Evolutionary conservation across 1,140 invertebrate genomes (phyloP).

Genomic region (Drosophila lini): DNA sequence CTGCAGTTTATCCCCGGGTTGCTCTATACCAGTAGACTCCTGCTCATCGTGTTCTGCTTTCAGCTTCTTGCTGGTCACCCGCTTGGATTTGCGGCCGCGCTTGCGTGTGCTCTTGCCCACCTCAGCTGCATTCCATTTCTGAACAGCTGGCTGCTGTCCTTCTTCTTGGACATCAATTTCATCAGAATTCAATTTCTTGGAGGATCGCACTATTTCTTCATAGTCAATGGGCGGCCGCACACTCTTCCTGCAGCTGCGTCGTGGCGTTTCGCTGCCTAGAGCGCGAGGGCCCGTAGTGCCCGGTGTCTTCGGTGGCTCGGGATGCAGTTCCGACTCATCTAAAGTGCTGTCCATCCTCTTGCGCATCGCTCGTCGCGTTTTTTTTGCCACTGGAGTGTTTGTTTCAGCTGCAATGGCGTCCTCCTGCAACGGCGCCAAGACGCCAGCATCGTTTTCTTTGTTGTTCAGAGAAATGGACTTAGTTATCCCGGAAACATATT

Average conservation of each 20-base stretch:
- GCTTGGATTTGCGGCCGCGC: conserved; percentile 52
- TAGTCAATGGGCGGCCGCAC: conserved; percentile 69
- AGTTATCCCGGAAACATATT: no score
- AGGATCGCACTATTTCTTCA: conserved; percentile 67
- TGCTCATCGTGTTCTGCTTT: not conserved
- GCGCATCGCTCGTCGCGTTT: conserved; percentile 29
- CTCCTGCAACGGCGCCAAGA: conserved; percentile 12
- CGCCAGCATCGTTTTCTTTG: conserved; percentile 2
- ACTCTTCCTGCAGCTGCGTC: conserved; percentile 72
- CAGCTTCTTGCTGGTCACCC: not conserved
- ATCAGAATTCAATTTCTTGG: conserved; percentile 28
- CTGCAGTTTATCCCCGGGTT: not conserved
- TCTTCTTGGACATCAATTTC: not conserved
- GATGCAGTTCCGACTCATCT: not conserved
- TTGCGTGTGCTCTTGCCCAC: conserved; percentile 60
- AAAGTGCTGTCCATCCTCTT: not conserved
- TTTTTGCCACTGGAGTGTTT: conserved; percentile 40
- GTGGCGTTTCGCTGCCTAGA: conserved; percentile 50
- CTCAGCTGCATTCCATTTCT: conserved; percentile 56
- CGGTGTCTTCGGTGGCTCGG: conserved; percentile 11
- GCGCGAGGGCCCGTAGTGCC: not conserved
- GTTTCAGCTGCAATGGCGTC: conserved; percentile 9
- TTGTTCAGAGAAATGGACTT: not conserved
- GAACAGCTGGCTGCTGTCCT: not conserved
- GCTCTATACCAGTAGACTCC: not conserved